Conservation (phyloP, 2,888 invertebrate genomes). For the Gonocerus acuteangulatus region DNA sequence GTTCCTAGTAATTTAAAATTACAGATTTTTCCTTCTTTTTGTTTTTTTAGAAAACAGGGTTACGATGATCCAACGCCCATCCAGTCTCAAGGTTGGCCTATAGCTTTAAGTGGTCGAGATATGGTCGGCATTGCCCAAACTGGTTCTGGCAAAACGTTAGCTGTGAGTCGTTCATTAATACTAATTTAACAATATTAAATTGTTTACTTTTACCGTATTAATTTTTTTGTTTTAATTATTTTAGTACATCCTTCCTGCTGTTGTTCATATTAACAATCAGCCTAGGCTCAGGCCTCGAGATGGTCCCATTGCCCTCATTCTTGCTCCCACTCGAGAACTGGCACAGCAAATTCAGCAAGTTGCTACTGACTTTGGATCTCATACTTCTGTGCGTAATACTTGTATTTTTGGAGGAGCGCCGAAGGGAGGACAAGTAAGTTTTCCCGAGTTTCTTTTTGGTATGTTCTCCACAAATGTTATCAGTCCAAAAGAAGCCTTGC, state of each 20-base stretch:
- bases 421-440: constrained; percentile 74
- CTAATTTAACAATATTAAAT: neutral
- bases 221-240: constrained; percentile 25
- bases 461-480: no score
- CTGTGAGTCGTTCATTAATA: no score
- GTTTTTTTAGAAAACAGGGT: constrained; percentile 64
- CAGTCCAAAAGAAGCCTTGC: no score
- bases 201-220: neutral
- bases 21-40: no score
- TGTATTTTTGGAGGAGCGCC: constrained; percentile 97
- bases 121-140: constrained; percentile 95
- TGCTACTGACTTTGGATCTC: constrained; percentile 83
- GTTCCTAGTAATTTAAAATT: no score
- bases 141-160: constrained; percentile 84
- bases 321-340: constrained; percentile 83
- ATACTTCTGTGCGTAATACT: constrained; percentile 80
- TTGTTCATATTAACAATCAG: constrained; percentile 91
- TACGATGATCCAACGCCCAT: constrained; percentile 87
- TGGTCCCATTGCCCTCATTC: constrained; percentile 83
- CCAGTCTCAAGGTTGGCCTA: constrained; percentile 94
- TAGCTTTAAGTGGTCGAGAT: constrained; percentile 83
- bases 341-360: constrained; percentile 90
- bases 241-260: constrained; percentile 80
- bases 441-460: neutral
- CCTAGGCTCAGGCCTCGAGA: constrained; percentile 76